A percentile compares a stretch with the other conserved stretches of the same genome.
Conservation (phyloP, 2,797 vertebrate species). For the Sebastes glaucus region DNA sequence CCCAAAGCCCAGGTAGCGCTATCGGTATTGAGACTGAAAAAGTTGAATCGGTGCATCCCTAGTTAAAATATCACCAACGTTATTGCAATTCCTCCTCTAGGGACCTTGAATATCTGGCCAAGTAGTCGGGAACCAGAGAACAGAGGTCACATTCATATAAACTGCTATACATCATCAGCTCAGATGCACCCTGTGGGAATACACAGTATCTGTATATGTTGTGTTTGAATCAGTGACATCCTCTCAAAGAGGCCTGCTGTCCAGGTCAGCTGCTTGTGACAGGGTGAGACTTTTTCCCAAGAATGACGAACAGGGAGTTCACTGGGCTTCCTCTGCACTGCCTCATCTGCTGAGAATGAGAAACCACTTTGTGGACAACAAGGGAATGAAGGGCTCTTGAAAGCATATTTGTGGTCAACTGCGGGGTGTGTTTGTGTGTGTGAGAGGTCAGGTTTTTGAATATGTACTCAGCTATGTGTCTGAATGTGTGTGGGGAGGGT, state of each 20-base stretch:
- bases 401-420: conserved; percentile 70
- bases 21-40: too few relatives aligned
- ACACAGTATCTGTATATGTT: background rate
- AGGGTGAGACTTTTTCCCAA: conserved; percentile 14
- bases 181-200: background rate
- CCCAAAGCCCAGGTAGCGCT: too few relatives aligned
- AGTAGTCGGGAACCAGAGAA: background rate
- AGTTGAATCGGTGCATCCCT: too few relatives aligned
- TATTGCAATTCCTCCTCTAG: background rate
- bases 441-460: conserved; percentile 46
- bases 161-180: background rate
- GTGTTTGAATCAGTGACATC: conserved; percentile 10
- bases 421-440: conserved; percentile 54
- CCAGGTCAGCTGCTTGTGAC: conserved; percentile 24
- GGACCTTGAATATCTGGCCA: background rate
- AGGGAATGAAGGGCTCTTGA: conserved; percentile 49
- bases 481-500: conserved; percentile 14
- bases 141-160: background rate
- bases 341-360: conserved; percentile 19
- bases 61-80: too few relatives aligned
- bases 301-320: conserved; percentile 13
- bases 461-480: conserved; percentile 32
- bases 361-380: conserved; percentile 38
- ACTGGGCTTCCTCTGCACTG: conserved; percentile 17
- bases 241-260: background rate